These are phyloP conservation scores for Lepidostoma basale DNA, from an alignment of 1,140 invertebrate genomes.

Conservation along the genomic window DNA sequence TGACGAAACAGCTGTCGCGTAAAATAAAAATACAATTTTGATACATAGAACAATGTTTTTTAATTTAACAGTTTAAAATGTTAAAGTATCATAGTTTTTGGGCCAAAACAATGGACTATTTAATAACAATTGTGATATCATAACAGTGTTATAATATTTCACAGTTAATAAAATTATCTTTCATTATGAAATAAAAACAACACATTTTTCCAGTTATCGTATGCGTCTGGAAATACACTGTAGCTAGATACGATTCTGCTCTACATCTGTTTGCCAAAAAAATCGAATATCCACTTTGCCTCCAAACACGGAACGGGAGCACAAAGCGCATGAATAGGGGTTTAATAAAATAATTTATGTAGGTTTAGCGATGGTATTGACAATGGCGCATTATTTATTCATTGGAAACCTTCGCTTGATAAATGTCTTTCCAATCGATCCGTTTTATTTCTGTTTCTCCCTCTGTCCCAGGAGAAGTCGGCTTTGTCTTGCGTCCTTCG, in stretches of 20 bases:
- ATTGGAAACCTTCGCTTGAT: conserved; percentile 45
- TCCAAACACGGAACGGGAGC: conserved; percentile 33
- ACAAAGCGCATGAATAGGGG: conserved; percentile 43
- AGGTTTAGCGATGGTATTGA: conserved; percentile 41
- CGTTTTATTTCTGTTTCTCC: conserved; percentile 30
- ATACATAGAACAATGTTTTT: too few species aligned
- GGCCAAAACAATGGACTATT: too few species aligned
- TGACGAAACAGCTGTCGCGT: too few species aligned
- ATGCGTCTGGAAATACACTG: conserved; percentile 1
- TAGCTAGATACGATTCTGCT: conserved; percentile 30
- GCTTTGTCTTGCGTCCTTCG: background rate
- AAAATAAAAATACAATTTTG: too few species aligned
- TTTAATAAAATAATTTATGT: conserved; percentile 48
- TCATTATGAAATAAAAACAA: too few species aligned
- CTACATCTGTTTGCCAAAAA: conserved; percentile 42
- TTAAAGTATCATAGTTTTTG: too few species aligned
- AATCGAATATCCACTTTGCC: conserved; percentile 43
- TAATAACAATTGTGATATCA: too few species aligned
- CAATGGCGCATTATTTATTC: conserved; percentile 46
- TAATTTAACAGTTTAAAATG: too few species aligned
- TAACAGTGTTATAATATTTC: too few species aligned
- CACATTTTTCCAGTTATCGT: background rate
- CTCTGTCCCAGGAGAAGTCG: conserved; percentile 8
- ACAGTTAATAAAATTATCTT: too few species aligned
- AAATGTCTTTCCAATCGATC: conserved; percentile 45